Percentiles rank a stretch among this genome's conserved stretches.
These are phyloP conservation scores for Cylloceria caligata DNA, from an alignment of 2,888 invertebrate genomes.

Conservation along the genomic window DNA sequence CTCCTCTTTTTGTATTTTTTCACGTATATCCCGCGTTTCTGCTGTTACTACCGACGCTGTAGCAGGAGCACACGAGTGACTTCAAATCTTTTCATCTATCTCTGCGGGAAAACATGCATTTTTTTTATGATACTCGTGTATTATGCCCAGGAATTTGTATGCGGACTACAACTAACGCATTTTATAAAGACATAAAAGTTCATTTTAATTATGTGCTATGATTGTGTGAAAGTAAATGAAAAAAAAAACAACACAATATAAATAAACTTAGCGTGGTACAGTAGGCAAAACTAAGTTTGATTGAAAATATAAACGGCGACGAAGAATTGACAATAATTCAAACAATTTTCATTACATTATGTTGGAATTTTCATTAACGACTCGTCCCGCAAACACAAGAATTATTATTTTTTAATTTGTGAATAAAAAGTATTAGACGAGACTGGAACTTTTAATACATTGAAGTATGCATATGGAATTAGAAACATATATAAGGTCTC, in stretches of 20 bases:
- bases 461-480: no score
- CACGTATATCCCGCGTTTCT: conserved; percentile 18
- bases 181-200: neutral
- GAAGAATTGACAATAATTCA: no score
- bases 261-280: neutral
- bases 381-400: no score
- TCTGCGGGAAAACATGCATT: conserved; percentile 27
- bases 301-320: no score
- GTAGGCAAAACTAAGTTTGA: neutral
- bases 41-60: conserved; percentile 1
- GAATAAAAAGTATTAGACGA: no score
- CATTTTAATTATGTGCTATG: neutral
- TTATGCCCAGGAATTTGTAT: neutral
- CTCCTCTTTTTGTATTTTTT: conserved; percentile 10
- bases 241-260: neutral
- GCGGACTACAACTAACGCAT: neutral
- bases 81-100: conserved; percentile 32
- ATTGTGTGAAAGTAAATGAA: neutral
- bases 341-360: no score
- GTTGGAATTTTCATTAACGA: no score
- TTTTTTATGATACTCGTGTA: neutral
- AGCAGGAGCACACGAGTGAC: conserved; percentile 25
- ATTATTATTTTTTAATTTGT: no score
- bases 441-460: no score
- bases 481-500: no score